Evolutionary conservation across 2,888 invertebrate species (phyloP).

Genomic region (Aleiodes alternator): DNA sequence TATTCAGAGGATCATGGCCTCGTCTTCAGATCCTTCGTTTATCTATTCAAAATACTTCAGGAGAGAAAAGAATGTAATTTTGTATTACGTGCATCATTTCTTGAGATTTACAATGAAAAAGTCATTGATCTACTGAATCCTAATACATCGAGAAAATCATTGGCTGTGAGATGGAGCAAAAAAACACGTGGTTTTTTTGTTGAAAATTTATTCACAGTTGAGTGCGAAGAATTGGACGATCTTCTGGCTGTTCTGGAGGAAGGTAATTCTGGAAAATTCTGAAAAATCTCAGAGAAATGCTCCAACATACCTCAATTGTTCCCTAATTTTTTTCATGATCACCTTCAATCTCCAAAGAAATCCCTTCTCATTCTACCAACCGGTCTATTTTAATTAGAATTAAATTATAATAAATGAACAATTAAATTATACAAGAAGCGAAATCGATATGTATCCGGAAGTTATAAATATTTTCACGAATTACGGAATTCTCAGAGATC

Average conservation of each 20-base stretch:
- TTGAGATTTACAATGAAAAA: slow-evolving; percentile 98
- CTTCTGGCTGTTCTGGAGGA: slow-evolving; percentile 95
- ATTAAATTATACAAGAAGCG: too few relatives aligned
- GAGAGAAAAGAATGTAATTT: slow-evolving; percentile 87
- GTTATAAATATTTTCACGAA: too few relatives aligned
- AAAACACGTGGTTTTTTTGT: slow-evolving; percentile 95
- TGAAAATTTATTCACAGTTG: slow-evolving; percentile 96
- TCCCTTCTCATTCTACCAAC: too few relatives aligned
- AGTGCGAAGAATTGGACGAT: slow-evolving; percentile 95
- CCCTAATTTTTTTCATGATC: too few relatives aligned
- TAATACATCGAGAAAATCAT: slow-evolving; percentile 86
- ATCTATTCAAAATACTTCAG: slow-evolving; percentile 89
- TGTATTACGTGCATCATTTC: slow-evolving; percentile 92
- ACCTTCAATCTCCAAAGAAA: too few relatives aligned
- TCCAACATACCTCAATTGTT: too few relatives aligned
- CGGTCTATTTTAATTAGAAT: too few relatives aligned
- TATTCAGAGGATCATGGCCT: slow-evolving; percentile 88
- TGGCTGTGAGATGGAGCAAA: slow-evolving; percentile 96
- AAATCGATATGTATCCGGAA: too few relatives aligned
- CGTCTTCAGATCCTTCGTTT: slow-evolving; percentile 92
- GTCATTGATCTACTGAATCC: slow-evolving; percentile 96
- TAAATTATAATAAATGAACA: too few relatives aligned
- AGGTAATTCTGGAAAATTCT: slow-evolving; percentile 78
- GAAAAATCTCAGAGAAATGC: too few relatives aligned
- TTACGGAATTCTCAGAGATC: too few relatives aligned